These are phyloP conservation scores for Mus spretus DNA, from an alignment of 2,797 vertebrate species.

Conservation along the genomic window DNA sequence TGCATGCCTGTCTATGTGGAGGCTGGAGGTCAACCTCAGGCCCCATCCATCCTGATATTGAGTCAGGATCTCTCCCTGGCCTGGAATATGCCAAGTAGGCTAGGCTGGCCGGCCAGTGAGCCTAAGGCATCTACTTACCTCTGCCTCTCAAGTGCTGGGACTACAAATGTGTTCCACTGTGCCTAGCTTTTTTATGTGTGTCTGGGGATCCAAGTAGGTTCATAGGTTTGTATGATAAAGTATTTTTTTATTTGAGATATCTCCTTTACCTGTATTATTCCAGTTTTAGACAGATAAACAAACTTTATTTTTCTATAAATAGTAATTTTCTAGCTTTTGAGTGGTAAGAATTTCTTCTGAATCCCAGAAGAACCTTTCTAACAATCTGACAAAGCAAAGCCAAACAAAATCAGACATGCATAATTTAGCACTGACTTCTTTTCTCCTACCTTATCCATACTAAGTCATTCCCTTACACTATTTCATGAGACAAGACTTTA, in stretches of 20 bases:
- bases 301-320: not conserved
- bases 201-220: not conserved
- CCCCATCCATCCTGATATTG: not conserved
- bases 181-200: not conserved
- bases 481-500: conserved; percentile 58
- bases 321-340: not conserved
- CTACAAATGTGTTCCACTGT: not conserved
- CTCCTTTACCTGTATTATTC: not conserved
- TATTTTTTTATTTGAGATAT: not conserved
- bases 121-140: not conserved
- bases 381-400: not conserved
- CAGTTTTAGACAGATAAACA: conserved; percentile 11
- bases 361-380: not conserved
- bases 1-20: not conserved
- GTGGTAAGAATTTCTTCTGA: conserved; percentile 53
- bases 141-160: not conserved
- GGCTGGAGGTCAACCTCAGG: not conserved
- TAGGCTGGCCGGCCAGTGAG: not conserved
- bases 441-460: not conserved
- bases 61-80: not conserved
- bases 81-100: not conserved
- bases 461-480: conserved; percentile 39
- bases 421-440: not conserved
- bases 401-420: too few relatives aligned
- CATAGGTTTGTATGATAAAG: not conserved